Conservation (phyloP, 2,797 vertebrate species). For the Borostomias antarcticus region DNA sequence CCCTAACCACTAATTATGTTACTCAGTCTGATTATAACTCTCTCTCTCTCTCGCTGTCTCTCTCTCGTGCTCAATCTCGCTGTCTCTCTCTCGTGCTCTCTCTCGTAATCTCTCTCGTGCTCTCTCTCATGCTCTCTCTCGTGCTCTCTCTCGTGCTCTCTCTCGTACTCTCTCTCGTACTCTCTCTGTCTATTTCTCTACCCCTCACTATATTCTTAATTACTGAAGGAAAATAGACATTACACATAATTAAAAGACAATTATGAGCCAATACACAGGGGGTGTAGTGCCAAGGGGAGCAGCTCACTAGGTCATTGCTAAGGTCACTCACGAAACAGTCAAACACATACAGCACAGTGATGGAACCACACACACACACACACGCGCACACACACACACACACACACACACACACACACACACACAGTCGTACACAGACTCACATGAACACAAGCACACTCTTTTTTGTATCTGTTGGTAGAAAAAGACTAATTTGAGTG, state of each 20-base stretch:
- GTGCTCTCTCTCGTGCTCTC: slow-evolving; percentile 3
- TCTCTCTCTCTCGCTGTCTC: no score
- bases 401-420: slow-evolving; percentile 9
- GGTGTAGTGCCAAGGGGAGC: slow-evolving; percentile 56
- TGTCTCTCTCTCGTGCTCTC: no score
- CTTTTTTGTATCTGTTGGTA: no score
- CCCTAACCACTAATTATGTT: no score
- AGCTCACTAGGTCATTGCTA: slow-evolving; percentile 63
- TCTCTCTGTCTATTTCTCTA: slow-evolving; percentile 47
- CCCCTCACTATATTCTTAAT: slow-evolving; percentile 49
- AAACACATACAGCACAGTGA: no score
- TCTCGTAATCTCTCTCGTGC: not conserved
- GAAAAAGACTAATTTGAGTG: slow-evolving; percentile 52
- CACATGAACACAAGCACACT: no score
- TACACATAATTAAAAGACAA: slow-evolving; percentile 72
- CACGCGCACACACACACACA: slow-evolving; percentile 7
- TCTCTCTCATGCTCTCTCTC: not conserved
- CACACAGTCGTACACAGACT: not conserved
- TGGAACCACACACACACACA: slow-evolving; percentile 5
- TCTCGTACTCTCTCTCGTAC: slow-evolving; percentile 36
- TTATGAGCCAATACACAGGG: slow-evolving; percentile 58
- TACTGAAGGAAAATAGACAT: slow-evolving; percentile 65
- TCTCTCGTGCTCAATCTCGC: no score
- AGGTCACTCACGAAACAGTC: slow-evolving; percentile 63
- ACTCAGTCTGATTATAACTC: no score